A percentile compares a stretch with the other conserved stretches of the same genome.
Evolutionary conservation across 2,888 invertebrate genomes (phyloP).

Genomic region (Drosophila mettleri): DNA sequence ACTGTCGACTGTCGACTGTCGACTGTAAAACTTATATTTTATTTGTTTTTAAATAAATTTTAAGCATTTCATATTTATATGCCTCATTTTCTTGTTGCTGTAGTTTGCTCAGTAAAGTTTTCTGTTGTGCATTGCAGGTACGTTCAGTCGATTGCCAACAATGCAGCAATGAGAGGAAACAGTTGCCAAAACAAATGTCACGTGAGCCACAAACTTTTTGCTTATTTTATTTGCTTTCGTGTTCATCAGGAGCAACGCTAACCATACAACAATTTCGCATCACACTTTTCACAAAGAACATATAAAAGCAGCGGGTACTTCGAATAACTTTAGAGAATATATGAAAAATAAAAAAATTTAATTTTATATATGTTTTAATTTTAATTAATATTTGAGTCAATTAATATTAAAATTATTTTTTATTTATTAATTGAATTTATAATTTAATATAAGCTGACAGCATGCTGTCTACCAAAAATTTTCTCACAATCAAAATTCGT

Average conservation of each 20-base stretch:
- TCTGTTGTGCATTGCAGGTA: constrained; percentile 61
- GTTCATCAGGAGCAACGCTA: constrained; percentile 42
- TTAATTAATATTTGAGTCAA: too few species aligned
- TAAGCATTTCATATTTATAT: neutral
- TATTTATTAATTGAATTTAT: too few species aligned
- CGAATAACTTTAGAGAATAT: too few species aligned
- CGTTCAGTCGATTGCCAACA: constrained; percentile 57
- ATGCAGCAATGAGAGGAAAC: constrained; percentile 38
- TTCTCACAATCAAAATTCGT: too few species aligned
- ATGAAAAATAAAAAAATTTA: too few species aligned
- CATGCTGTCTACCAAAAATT: too few species aligned
- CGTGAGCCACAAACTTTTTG: constrained; percentile 61
- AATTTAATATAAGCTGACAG: too few species aligned
- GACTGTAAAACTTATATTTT: too few species aligned
- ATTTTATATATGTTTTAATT: too few species aligned
- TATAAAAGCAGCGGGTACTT: neutral
- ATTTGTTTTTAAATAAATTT: too few species aligned
- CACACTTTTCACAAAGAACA: neutral
- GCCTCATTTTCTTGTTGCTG: neutral
- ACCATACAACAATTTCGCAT: constrained; percentile 4
- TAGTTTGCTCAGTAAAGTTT: neutral
- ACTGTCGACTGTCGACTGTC: too few species aligned
- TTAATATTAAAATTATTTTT: too few species aligned
- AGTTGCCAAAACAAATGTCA: constrained; percentile 71
- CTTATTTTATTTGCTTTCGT: constrained; percentile 11